Evolutionary conservation across 2,888 invertebrate genomes (phyloP).

Genomic region (Drosophila stalkeri): DNA sequence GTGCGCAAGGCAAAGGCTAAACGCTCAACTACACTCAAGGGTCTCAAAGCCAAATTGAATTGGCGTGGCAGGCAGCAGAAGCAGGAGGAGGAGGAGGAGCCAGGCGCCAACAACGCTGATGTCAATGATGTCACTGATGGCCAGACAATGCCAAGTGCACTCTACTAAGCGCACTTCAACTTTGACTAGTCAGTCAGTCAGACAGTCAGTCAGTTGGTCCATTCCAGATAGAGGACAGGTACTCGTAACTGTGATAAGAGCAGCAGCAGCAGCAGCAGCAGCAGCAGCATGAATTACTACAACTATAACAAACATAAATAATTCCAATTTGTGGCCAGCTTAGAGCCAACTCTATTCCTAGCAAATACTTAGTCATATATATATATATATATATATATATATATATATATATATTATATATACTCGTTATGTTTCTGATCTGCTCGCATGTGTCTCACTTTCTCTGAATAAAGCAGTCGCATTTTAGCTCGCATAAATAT

Average conservation of each 20-base stretch:
- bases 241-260: slow-evolving; percentile 73
- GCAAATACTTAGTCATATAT: slow-evolving; percentile 50
- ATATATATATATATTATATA: not conserved
- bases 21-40: slow-evolving; percentile 55
- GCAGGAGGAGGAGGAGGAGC: too few species aligned
- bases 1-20: slow-evolving; percentile 68
- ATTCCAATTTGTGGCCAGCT: slow-evolving; percentile 69
- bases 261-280: slow-evolving; percentile 53
- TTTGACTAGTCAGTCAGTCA: not conserved
- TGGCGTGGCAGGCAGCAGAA: slow-evolving; percentile 67
- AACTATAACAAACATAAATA: slow-evolving; percentile 28
- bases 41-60: slow-evolving; percentile 66
- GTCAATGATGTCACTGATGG: slow-evolving; percentile 7
- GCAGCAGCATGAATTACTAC: slow-evolving; percentile 38
- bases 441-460: slow-evolving; percentile 28
- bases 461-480: slow-evolving; percentile 55
- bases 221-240: slow-evolving; percentile 48
- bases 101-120: slow-evolving; percentile 11
- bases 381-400: slow-evolving; percentile 8
- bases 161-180: slow-evolving; percentile 50
- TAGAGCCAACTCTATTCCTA: slow-evolving; percentile 51
- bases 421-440: slow-evolving; percentile 38
- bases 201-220: slow-evolving; percentile 12
- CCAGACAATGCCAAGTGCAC: slow-evolving; percentile 38
- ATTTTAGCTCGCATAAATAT: slow-evolving; percentile 19